phyloP scores from a whole-genome alignment of 2,113 vertebrate genomes.

The Dasyurus viverrinus region DNA sequence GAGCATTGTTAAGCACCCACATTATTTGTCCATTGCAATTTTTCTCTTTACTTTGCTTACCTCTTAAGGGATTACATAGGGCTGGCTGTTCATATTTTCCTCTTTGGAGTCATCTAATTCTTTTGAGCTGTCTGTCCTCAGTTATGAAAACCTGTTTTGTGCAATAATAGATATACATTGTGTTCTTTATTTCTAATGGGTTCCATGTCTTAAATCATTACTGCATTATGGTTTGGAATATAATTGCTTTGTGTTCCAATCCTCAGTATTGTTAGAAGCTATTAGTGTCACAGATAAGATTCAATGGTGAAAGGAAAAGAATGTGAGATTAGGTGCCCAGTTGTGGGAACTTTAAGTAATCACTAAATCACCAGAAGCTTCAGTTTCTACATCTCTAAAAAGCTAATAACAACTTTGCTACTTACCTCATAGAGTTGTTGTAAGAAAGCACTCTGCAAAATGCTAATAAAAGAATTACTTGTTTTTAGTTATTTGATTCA shows the following conservation, averaged over 20 bases:
- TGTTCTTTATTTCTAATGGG: slow-evolving; percentile 31
- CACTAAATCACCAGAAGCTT: not conserved
- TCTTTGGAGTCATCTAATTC: slow-evolving; percentile 22
- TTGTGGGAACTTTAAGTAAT: not conserved
- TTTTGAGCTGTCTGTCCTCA: not conserved
- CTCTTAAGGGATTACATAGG: not conserved
- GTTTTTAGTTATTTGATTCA: not conserved
- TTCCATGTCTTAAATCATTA: not conserved
- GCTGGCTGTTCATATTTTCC: not conserved
- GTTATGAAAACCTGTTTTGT: slow-evolving; percentile 41
- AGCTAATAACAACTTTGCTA: not conserved
- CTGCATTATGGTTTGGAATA: not conserved
- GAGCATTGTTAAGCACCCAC: slow-evolving; percentile 4
- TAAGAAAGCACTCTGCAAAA: not conserved
- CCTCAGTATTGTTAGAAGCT: not conserved
- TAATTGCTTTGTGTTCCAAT: not conserved
- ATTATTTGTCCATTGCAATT: slow-evolving; percentile 34
- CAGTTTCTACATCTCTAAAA: not conserved
- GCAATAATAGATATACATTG: slow-evolving; percentile 29
- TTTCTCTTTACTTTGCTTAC: slow-evolving; percentile 27
- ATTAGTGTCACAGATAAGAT: not conserved
- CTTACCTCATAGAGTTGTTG: not conserved
- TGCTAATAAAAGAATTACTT: not conserved
- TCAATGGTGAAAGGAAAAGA: not conserved
- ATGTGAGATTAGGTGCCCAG: not conserved